Evolutionary conservation across 2,797 vertebrate species (phyloP), one percentile per base, ranked within the genome.

Genomic region (Gorsachius magnificus): DNA sequence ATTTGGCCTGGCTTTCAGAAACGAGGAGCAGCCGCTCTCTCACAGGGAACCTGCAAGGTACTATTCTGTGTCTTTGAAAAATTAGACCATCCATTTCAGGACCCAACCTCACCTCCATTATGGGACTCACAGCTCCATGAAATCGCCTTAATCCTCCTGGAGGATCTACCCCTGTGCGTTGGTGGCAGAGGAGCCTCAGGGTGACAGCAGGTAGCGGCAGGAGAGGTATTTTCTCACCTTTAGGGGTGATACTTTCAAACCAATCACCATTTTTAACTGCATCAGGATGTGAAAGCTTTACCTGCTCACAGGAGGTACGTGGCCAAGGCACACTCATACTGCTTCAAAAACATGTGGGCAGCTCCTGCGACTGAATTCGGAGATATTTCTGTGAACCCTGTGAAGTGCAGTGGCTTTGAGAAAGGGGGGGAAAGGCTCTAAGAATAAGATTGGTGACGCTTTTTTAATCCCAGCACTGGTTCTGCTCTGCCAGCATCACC

Each of bases 131-230:
- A 3, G 72, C 43, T 72, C 63, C 48, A 45, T 9, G 29, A 45
- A 43, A 11, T 5, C 31, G 33, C 38, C 5, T n/a, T 6, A n/a
- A 31, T 5, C 35, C 29, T 45, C 31, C 63, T 19, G 38, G 10
- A 72, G 25, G 89, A 29, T 22, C 56, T 60, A 38, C 45, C 56
- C 18, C 7, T n/a, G 5, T 9, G 24, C 1, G 0, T 0, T 64
- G 24, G 54, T 8, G 18, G 26, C 61, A 65, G 33, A 22, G 19
- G 33, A 83, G 46, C 50, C 43, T 25, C 0, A 0, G 28, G 33
- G 33, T 69, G 45, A 21, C n/a, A 24, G 7, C 0, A 0, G 15
- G 4, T 51, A 13, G 21, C 3, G 1, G 10, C 1, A 2, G 26
- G 10, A 48, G n/a, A 76, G 18, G 8, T 16, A n/a, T 82, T 61